Conservation (phyloP, 2,888 invertebrate genomes). For the Mantis religiosa region DNA sequence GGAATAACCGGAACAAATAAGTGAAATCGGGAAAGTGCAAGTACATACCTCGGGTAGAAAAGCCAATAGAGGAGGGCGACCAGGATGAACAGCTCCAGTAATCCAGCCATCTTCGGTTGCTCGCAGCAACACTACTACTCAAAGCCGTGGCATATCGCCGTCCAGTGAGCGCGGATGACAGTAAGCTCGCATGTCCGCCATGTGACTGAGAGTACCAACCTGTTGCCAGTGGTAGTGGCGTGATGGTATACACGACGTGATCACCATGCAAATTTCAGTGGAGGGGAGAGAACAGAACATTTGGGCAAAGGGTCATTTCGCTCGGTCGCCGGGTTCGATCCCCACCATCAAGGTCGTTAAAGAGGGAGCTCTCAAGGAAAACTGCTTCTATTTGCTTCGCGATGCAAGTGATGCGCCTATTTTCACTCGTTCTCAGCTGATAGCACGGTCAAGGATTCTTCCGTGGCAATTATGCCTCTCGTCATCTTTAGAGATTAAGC, state of each 20-base stretch:
- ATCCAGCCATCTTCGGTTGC: conserved; percentile 48
- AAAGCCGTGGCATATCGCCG: background rate
- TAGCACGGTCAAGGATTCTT: too few relatives aligned
- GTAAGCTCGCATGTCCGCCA: background rate
- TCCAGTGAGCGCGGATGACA: background rate
- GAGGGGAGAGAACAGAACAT: background rate
- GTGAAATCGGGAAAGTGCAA: background rate
- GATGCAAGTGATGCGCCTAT: background rate
- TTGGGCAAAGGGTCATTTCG: background rate
- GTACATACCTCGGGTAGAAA: conserved; percentile 56
- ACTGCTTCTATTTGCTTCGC: background rate
- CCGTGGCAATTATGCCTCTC: too few relatives aligned
- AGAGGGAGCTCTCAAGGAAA: background rate
- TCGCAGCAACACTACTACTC: background rate
- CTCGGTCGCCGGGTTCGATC: background rate
- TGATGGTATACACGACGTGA: background rate
- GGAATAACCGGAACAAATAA: background rate
- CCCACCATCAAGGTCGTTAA: background rate
- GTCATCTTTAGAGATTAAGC: too few relatives aligned
- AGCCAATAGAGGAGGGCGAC: conserved; percentile 59
- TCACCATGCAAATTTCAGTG: background rate
- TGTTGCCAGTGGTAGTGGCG: background rate
- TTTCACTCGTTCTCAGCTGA: background rate
- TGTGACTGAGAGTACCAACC: background rate
- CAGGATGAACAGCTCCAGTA: conserved; percentile 58